A percentile compares a stretch with the other conserved stretches of the same genome.
Evolutionary conservation across 1,140 invertebrate species (phyloP).

Genomic region (Harpegnathos saltator): DNA sequence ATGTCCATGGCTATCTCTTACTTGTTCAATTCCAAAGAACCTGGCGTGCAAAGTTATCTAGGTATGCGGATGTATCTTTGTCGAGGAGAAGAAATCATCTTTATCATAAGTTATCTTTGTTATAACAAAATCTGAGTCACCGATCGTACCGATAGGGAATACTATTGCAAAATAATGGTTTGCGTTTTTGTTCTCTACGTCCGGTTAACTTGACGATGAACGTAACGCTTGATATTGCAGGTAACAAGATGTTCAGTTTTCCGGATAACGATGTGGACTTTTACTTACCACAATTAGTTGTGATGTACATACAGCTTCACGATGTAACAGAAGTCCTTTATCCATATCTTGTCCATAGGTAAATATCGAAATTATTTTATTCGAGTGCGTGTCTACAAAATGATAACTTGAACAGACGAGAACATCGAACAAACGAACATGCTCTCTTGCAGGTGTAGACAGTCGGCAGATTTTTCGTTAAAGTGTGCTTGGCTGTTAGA

Average conservation of each 20-base stretch:
- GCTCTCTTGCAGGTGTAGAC: slow-evolving; percentile 92
- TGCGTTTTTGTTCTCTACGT: not conserved
- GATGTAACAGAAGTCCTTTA: slow-evolving; percentile 97
- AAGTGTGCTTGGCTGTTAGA: slow-evolving; percentile 98
- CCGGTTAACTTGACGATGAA: not conserved
- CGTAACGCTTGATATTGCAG: slow-evolving; percentile 84
- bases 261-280: slow-evolving; percentile 97
- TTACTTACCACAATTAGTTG: slow-evolving; percentile 98
- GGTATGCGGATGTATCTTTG: slow-evolving; percentile 86
- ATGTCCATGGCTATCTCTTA: slow-evolving; percentile 99
- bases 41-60: slow-evolving; percentile 97
- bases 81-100: not conserved
- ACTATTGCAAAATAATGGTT: not conserved
- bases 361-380: slow-evolving; percentile 71
- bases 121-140: not conserved
- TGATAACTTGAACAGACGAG: not conserved
- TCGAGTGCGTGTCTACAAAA: not conserved
- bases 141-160: not conserved
- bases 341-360: slow-evolving; percentile 97
- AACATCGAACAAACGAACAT: slow-evolving; percentile 26
- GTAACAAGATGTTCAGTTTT: slow-evolving; percentile 98
- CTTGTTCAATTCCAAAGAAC: slow-evolving; percentile 99
- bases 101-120: not conserved
- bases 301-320: slow-evolving; percentile 99
- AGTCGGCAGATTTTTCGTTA: slow-evolving; percentile 97